A percentile compares a stretch with the other conserved stretches of the same genome.
These are phyloP conservation scores for Atrichornis clamosus DNA, from an alignment of 2,113 vertebrate species.

Conservation along the genomic window DNA sequence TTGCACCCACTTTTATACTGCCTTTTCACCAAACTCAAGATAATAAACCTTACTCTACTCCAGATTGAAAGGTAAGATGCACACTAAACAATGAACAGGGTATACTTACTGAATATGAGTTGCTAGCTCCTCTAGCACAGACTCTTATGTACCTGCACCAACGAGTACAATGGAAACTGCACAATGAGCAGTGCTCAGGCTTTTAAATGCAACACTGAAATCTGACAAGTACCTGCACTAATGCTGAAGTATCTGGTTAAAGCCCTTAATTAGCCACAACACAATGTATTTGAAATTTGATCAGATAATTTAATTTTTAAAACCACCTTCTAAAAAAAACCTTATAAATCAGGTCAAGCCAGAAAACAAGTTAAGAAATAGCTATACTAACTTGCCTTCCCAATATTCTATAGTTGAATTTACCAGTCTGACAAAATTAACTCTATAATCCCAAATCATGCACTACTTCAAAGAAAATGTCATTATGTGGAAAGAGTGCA, in stretches of 20 bases:
- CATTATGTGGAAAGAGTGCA: not conserved
- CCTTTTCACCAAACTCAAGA: not conserved
- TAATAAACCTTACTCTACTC: not conserved
- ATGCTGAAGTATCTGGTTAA: not conserved
- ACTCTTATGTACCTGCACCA: rapidly evolving
- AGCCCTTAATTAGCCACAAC: not conserved
- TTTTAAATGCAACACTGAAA: not conserved
- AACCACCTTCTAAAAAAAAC: not conserved
- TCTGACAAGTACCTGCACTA: not conserved
- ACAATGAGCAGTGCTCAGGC: not conserved
- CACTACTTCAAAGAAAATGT: not conserved
- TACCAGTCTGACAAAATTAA: not conserved
- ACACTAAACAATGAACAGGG: not conserved
- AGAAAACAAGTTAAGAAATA: not conserved
- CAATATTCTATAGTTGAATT: not conserved
- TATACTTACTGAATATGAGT: not conserved
- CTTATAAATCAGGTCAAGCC: not conserved
- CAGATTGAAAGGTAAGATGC: not conserved
- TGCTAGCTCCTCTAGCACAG: not conserved
- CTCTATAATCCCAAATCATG: not conserved
- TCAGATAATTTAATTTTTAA: too few species aligned
- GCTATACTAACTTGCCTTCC: not conserved
- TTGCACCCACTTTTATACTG: not conserved
- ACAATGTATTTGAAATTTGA: too few species aligned
- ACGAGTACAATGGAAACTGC: rapidly evolving